phyloP scores from a whole-genome alignment of 2,113 vertebrate species.

The Myrmecophaga tridactyla region DNA sequence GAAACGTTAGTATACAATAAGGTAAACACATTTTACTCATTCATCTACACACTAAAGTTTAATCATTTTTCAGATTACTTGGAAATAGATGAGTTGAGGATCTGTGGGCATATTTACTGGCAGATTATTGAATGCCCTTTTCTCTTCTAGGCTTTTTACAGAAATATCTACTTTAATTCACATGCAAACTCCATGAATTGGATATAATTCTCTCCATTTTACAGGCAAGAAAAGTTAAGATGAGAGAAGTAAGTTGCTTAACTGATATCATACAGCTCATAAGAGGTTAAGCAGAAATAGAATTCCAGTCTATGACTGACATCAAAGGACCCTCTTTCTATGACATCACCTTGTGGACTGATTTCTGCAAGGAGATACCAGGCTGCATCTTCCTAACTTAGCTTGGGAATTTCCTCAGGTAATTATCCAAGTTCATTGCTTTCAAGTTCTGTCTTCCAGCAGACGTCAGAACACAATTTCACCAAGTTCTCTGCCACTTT shows the following conservation, averaged over 20 bases:
- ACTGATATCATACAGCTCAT: rapidly evolving
- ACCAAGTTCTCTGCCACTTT: no score
- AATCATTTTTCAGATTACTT: not conserved
- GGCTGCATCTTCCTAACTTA: no score
- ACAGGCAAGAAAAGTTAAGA: not conserved
- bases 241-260: not conserved
- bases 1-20: not conserved
- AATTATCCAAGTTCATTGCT: no score
- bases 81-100: not conserved
- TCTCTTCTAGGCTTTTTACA: not conserved
- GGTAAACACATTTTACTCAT: not conserved
- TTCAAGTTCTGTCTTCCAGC: no score
- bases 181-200: not conserved
- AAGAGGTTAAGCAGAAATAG: not conserved
- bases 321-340: no score
- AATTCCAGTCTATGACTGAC: not conserved
- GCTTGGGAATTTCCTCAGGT: no score
- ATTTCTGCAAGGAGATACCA: no score
- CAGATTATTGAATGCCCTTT: not conserved
- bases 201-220: not conserved
- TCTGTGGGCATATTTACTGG: not conserved
- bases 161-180: not conserved
- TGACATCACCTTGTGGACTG: not conserved
- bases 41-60: not conserved
- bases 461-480: no score